These are phyloP conservation scores for Anser cygnoides DNA, from an alignment of 2,113 vertebrate genomes.

Conservation along the genomic window DNA sequence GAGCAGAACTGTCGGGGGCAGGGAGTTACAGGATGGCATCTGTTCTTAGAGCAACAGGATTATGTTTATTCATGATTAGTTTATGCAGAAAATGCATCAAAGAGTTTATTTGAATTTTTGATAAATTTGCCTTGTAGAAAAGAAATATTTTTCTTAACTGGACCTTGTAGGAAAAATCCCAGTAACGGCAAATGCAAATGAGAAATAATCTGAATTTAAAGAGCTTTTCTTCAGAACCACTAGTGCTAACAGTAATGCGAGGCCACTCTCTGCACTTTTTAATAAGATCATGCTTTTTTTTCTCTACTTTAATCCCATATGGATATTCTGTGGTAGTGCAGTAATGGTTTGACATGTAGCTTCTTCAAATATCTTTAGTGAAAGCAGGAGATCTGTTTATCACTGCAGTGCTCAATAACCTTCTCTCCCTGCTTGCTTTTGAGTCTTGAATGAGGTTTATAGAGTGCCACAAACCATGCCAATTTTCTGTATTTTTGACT, in stretches of 20 bases:
- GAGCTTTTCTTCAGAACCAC: not conserved
- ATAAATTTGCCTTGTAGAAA: slow-evolving; percentile 69
- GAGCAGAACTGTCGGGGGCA: slow-evolving; percentile 33
- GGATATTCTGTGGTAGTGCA: not conserved
- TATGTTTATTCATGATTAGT: slow-evolving; percentile 74
- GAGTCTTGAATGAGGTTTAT: slow-evolving; percentile 3
- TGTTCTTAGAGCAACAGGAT: slow-evolving; percentile 64
- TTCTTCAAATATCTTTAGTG: slow-evolving; percentile 10
- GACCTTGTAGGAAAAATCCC: slow-evolving; percentile 50
- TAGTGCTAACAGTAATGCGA: not conserved
- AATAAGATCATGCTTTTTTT: slow-evolving; percentile 2
- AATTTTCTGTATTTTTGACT: slow-evolving; percentile 35
- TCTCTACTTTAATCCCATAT: not conserved
- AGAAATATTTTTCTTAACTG: slow-evolving; percentile 69
- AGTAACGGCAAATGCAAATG: slow-evolving; percentile 59
- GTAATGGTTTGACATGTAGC: not conserved
- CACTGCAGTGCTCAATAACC: not conserved
- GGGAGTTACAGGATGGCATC: slow-evolving; percentile 62
- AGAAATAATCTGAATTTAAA: slow-evolving; percentile 64
- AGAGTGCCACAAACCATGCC: not conserved
- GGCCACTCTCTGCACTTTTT: slow-evolving; percentile 3
- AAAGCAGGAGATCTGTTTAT: slow-evolving; percentile 37
- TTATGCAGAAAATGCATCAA: slow-evolving; percentile 69
- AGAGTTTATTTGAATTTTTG: slow-evolving; percentile 72
- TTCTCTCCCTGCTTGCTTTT: slow-evolving; percentile 15